phyloP scores from a whole-genome alignment of 2,888 invertebrate genomes.

The Melangyna quadrimaculata region DNA sequence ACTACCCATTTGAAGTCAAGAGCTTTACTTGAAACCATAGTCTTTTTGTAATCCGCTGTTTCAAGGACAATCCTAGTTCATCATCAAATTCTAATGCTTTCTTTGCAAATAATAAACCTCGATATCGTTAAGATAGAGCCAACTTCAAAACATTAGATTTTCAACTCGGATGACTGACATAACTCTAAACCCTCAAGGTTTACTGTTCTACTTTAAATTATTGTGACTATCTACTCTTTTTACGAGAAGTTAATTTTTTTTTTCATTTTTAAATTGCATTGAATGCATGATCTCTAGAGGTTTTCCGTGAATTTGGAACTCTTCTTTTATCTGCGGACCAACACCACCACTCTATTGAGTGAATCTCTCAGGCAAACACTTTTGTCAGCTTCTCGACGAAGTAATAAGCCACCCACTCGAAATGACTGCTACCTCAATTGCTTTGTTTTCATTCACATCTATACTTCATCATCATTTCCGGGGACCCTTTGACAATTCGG shows the following conservation, averaged over 20 bases:
- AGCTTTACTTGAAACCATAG: too few relatives aligned
- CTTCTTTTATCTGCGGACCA: background rate
- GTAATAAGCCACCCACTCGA: constrained; percentile 1
- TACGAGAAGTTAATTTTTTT: background rate
- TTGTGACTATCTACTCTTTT: background rate
- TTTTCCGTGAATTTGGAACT: background rate
- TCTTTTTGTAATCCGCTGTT: too few relatives aligned
- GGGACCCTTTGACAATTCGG: background rate
- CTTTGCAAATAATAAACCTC: too few relatives aligned
- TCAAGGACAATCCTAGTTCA: too few relatives aligned
- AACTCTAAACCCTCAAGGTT: too few relatives aligned
- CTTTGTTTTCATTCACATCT: constrained; percentile 5
- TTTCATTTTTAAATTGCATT: background rate
- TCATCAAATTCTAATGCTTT: too few relatives aligned
- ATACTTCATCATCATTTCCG: background rate
- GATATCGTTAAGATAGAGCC: too few relatives aligned
- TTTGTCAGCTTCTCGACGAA: background rate
- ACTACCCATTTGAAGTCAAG: too few relatives aligned
- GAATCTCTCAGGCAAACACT: background rate
- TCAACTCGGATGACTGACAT: background rate
- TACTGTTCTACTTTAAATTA: too few relatives aligned
- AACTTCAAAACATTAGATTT: background rate
- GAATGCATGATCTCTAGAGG: background rate
- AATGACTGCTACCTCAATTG: background rate
- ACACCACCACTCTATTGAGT: background rate